Evolutionary conservation across 2,113 vertebrate genomes (phyloP).

Genomic region (Syrmaticus mikado): DNA sequence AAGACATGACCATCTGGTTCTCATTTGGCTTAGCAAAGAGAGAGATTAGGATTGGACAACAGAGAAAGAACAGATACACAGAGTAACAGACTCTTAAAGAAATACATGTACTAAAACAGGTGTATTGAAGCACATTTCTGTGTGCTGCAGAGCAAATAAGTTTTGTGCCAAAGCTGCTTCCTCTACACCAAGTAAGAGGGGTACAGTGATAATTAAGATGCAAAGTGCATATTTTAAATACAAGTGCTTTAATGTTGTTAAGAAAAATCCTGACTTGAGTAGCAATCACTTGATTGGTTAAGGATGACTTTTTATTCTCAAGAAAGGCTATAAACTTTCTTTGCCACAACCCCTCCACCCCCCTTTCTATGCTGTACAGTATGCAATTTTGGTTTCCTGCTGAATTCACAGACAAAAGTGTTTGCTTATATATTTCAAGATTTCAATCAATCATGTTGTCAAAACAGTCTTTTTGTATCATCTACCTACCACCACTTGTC

Average conservation of each 20-base stretch:
- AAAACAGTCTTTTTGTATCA: constrained; percentile 70
- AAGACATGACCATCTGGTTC: background rate
- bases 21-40: background rate
- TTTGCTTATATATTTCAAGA: constrained; percentile 56
- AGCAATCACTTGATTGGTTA: background rate
- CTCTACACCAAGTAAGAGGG: rapidly evolving
- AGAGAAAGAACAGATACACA: background rate
- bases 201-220: background rate
- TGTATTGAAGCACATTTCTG: background rate
- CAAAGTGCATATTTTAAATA: background rate
- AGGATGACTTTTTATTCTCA: background rate
- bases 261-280: background rate
- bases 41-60: background rate
- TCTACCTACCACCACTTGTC: constrained; percentile 55
- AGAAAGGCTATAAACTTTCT: background rate
- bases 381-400: constrained; percentile 11
- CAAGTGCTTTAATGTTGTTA: background rate
- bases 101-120: rapidly evolving
- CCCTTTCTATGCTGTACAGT: background rate
- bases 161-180: background rate
- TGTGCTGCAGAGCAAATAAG: background rate
- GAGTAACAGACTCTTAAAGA: background rate
- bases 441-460: constrained; percentile 65
- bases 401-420: constrained; percentile 42
- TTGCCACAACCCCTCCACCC: background rate